Evolutionary conservation across 2,113 vertebrate species (phyloP), one percentile per base, ranked within the genome.

Genomic region (Callorhinus ursinus): DNA sequence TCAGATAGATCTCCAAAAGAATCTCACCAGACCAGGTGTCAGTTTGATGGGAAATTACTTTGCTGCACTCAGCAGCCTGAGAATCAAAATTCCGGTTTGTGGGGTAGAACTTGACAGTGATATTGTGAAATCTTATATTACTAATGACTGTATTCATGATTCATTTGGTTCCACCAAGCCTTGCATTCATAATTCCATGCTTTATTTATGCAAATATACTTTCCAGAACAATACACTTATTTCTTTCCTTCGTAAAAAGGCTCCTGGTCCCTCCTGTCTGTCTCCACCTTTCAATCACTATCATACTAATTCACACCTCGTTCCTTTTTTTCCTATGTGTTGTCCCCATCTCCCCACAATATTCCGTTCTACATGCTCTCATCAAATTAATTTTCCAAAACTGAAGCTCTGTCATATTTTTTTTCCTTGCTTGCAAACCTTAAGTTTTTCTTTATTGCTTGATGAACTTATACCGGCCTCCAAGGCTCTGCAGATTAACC

Each of bases 81-180:
- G 55, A 14, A 67, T 95, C 96, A 7, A 59, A 95, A 98, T 69
- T 83, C 26, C 21, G 95, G 89, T 65, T 95, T 21, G 49, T 67
- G 24, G 61, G 19, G 87, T 94, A 90, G 85, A 67, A 46, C 80
- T 28, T 42, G 67, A 95, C 95, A 42, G 72, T 63, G 39, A 93
- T 49, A 21, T 82, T 76, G 79, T 85, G 24, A 85, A 95, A 71
- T 71, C 61, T 67, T 72, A 1, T 95, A 80, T 93, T 21, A 65
- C 77, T 93, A 85, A 85, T 85, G 36, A 91, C 63, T 85, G 13
- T 88, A 86, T 84, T 86, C 51, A 21, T 53, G 80, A 69, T 79
- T 85, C 55, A 69, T 33, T 92, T 89, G 59, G n/a, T 72, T 71
- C 49, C n/a, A 51, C 63, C 42, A 88, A 93, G 76, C 13, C 22